Conservation (phyloP, 2,113 vertebrate genomes). For the Ancistrus triradiatus region DNA sequence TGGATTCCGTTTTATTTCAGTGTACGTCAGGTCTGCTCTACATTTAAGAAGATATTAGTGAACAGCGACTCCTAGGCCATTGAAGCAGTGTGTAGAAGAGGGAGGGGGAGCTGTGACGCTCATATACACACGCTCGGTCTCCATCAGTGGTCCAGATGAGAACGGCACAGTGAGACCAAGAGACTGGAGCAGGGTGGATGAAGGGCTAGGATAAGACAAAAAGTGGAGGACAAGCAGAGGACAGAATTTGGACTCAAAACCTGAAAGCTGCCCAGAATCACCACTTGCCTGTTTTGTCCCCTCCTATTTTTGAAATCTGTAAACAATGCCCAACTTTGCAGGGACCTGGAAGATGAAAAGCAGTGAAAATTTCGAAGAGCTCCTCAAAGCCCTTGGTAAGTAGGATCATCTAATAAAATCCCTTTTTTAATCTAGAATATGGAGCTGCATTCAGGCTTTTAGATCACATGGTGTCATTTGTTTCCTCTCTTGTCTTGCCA, state of each 20-base stretch:
- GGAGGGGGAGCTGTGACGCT: constrained; percentile 44
- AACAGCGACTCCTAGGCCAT: constrained; percentile 17
- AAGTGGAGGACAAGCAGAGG: background rate
- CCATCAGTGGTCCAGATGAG: constrained; percentile 42
- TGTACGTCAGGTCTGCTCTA: too few relatives aligned
- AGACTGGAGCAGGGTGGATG: constrained; percentile 24
- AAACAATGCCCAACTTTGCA: constrained; percentile 81
- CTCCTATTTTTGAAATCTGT: too few relatives aligned
- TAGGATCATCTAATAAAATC: too few relatives aligned
- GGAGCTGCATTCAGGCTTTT: background rate
- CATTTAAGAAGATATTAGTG: too few relatives aligned
- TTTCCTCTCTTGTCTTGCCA: constrained; percentile 6
- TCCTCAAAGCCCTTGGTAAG: constrained; percentile 88
- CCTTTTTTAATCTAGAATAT: background rate
- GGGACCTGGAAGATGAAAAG: constrained; percentile 87
- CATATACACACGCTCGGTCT: constrained; percentile 35
- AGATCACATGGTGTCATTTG: constrained; percentile 12
- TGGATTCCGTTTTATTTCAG: too few relatives aligned
- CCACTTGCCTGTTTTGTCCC: too few relatives aligned
- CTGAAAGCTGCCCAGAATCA: too few relatives aligned
- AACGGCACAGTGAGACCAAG: constrained; percentile 10
- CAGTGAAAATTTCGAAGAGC: constrained; percentile 88
- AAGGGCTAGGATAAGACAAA: too few relatives aligned
- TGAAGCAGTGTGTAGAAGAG: constrained; percentile 33
- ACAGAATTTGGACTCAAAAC: too few relatives aligned